Evolutionary conservation across 2,797 vertebrate genomes (phyloP).

Genomic region (Neomorphus geoffroyi): DNA sequence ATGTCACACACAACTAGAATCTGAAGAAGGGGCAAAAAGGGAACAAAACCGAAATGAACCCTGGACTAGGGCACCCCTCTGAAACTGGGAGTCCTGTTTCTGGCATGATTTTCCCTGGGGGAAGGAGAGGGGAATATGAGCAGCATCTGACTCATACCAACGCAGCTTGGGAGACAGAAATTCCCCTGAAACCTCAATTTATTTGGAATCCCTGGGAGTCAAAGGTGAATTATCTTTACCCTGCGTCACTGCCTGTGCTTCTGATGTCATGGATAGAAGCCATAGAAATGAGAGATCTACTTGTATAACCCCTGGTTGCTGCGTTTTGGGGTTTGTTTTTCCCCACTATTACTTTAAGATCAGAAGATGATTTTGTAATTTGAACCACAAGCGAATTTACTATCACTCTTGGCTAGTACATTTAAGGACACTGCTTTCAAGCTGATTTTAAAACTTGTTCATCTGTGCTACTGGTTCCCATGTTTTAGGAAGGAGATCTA

Average conservation of each 20-base stretch:
- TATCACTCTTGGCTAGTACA: not conserved
- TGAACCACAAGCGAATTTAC: not conserved
- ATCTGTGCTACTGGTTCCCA: not conserved
- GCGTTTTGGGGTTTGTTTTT: not conserved
- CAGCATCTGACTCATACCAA: not conserved
- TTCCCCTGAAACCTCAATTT: not conserved
- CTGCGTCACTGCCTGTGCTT: not conserved
- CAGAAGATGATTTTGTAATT: not conserved
- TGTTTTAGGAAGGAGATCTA: not conserved
- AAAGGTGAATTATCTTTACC: accelerated
- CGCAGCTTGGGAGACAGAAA: not conserved
- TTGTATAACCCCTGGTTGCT: not conserved
- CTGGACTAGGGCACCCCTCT: not conserved
- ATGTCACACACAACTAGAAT: not conserved
- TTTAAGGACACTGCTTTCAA: not conserved
- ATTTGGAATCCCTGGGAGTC: not conserved
- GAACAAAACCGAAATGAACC: not conserved
- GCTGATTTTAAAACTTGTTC: not conserved
- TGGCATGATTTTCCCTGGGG: accelerated
- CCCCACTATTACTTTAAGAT: not conserved
- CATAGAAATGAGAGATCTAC: not conserved
- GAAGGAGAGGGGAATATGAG: not conserved
- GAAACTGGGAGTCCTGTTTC: not conserved
- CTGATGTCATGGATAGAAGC: not conserved
- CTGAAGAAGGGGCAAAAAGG: not conserved